These are phyloP conservation scores for Podarcis lilfordi DNA, from an alignment of 2,797 vertebrate genomes.

Conservation along the genomic window DNA sequence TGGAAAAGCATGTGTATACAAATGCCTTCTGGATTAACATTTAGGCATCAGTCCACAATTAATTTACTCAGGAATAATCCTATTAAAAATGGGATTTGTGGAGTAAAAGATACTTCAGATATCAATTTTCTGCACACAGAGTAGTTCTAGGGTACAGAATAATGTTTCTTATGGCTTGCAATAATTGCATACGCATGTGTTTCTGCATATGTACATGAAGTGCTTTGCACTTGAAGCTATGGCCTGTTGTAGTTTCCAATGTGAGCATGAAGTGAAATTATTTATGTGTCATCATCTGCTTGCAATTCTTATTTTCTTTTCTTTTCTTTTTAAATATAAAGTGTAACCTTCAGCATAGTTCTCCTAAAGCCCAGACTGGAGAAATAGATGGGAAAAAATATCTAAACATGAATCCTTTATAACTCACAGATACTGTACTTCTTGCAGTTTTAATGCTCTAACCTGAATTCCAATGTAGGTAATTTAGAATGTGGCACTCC, in stretches of 20 bases:
- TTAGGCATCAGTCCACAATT: not conserved
- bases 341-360: too few species aligned
- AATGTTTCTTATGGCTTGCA: not conserved
- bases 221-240: not conserved
- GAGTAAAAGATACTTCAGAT: not conserved
- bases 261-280: not conserved
- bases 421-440: too few species aligned
- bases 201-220: not conserved
- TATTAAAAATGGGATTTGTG: not conserved
- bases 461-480: not conserved
- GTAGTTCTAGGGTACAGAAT: not conserved
- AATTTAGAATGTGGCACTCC: not conserved
- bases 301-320: not conserved
- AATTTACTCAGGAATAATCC: conserved; percentile 5
- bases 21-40: not conserved
- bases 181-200: not conserved
- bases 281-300: not conserved
- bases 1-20: not conserved
- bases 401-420: too few species aligned
- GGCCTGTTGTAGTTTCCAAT: not conserved
- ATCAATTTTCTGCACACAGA: not conserved
- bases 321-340: too few species aligned
- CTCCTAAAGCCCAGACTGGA: too few species aligned
- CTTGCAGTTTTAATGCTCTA: not conserved
- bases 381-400: too few species aligned